phyloP scores from a whole-genome alignment of 64 coral and sea anemone genomes.

The Montipora sp. region DNA sequence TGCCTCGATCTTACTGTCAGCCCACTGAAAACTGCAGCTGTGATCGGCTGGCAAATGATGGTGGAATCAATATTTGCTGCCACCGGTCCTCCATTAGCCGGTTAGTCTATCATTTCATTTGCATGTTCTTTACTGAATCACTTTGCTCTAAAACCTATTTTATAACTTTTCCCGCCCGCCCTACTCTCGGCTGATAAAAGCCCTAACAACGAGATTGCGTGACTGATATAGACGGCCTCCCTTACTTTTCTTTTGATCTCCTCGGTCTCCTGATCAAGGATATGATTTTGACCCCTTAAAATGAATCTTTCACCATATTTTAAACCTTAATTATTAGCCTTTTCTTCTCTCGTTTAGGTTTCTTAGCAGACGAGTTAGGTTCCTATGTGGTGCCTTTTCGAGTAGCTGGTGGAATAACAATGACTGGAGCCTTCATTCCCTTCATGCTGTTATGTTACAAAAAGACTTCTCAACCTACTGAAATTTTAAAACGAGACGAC shows the following conservation, averaged over 20 bases:
- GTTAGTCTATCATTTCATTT: not conserved
- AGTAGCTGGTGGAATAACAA: slow-evolving; percentile 30
- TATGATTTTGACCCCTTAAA: too few relatives aligned
- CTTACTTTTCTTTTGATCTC: too few relatives aligned
- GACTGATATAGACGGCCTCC: too few relatives aligned
- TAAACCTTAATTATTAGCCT: too few relatives aligned
- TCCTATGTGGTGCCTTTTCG: slow-evolving; percentile 50
- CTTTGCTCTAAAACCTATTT: too few relatives aligned
- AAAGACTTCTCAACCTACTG: not conserved
- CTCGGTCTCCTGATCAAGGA: too few relatives aligned
- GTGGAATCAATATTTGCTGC: not conserved
- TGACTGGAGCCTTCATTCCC: slow-evolving; percentile 17
- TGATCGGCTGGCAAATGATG: slow-evolving; percentile 13
- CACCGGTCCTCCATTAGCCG: slow-evolving; percentile 36
- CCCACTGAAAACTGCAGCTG: not conserved
- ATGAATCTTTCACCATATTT: too few relatives aligned
- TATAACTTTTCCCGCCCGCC: too few relatives aligned
- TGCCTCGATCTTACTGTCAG: not conserved
- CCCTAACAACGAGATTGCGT: too few relatives aligned
- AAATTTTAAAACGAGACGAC: not conserved
- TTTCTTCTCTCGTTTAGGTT: slow-evolving; percentile 15
- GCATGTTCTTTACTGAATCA: too few relatives aligned
- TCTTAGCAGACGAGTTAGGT: slow-evolving; percentile 43
- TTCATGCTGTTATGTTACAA: slow-evolving; percentile 4
- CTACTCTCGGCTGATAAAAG: too few relatives aligned